Evolutionary conservation across 2,888 invertebrate species (phyloP).

Genomic region (Anaspis maculata): DNA sequence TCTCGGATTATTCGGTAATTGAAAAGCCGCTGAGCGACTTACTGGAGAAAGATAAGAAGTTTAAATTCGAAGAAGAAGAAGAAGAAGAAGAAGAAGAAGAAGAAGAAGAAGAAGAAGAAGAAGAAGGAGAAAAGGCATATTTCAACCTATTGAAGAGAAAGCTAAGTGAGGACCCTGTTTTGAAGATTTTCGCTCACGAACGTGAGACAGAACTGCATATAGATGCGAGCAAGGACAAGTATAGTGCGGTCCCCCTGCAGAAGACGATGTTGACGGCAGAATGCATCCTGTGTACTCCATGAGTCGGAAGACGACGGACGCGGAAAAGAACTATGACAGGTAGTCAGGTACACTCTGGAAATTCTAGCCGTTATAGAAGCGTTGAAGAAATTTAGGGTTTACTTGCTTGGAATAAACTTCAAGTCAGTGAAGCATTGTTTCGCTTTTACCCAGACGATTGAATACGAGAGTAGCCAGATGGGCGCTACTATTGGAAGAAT

Average conservation of each 20-base stretch:
- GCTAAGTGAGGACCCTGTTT: slow-evolving; percentile 11
- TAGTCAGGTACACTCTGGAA: slow-evolving; percentile 15
- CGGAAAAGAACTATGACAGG: slow-evolving; percentile 27
- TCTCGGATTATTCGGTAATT: no score
- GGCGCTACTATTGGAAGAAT: slow-evolving; percentile 1
- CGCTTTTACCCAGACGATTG: neutral
- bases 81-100: no score
- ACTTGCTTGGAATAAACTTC: no score
- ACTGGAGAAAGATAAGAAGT: slow-evolving; percentile 18
- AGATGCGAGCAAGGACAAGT: slow-evolving; percentile 24
- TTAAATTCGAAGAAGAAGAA: slow-evolving; percentile 11
- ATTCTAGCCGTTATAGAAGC: no score
- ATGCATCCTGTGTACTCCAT: no score
- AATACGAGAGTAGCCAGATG: neutral
- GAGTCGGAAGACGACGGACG: no score
- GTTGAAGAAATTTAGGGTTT: no score
- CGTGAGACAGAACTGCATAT: slow-evolving; percentile 23
- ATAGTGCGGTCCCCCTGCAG: slow-evolving; percentile 27
- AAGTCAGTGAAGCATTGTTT: no score
- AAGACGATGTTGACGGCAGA: slow-evolving; percentile 14
- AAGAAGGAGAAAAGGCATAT: slow-evolving; percentile 9
- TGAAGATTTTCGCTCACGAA: slow-evolving; percentile 14
- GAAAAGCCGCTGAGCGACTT: slow-evolving; percentile 29
- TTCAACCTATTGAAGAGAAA: slow-evolving; percentile 15
- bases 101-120: no score